These are phyloP conservation scores for Aromia moschata DNA, from an alignment of 2,888 invertebrate species.

Conservation along the genomic window DNA sequence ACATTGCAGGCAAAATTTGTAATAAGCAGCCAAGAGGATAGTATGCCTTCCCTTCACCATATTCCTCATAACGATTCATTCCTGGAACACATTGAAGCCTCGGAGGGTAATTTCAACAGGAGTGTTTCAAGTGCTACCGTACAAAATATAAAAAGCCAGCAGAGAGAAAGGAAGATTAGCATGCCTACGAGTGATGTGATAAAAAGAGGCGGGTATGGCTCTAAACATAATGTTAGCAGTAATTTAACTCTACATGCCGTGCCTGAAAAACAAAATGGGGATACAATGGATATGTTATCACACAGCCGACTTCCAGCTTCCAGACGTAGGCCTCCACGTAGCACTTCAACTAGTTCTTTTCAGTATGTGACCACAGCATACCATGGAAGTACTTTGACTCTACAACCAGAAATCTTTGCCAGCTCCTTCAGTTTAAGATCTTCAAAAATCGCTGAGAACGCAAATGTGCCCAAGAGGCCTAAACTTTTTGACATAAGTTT, in stretches of 20 bases:
- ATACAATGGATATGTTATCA: slow-evolving; percentile 52
- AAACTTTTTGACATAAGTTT: slow-evolving; percentile 81
- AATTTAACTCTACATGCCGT: slow-evolving; percentile 70
- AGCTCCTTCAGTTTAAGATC: slow-evolving; percentile 81
- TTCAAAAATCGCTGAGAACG: slow-evolving; percentile 57
- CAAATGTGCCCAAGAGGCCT: slow-evolving; percentile 59
- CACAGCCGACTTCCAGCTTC: slow-evolving; percentile 51
- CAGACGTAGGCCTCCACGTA: slow-evolving; percentile 66
- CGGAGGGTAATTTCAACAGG: slow-evolving; percentile 66
- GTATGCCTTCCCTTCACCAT: slow-evolving; percentile 55
- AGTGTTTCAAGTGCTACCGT: slow-evolving; percentile 79
- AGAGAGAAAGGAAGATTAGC: slow-evolving; percentile 69
- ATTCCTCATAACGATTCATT: slow-evolving; percentile 58
- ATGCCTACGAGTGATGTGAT: slow-evolving; percentile 66
- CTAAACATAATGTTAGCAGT: slow-evolving; percentile 56
- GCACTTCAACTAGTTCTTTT: slow-evolving; percentile 83
- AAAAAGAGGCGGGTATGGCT: slow-evolving; percentile 50
- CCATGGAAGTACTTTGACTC: slow-evolving; percentile 83
- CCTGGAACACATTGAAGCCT: slow-evolving; percentile 53
- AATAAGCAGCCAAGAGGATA: slow-evolving; percentile 59
- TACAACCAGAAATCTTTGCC: slow-evolving; percentile 80
- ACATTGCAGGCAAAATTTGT: slow-evolving; percentile 59
- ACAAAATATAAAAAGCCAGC: slow-evolving; percentile 63
- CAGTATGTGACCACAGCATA: slow-evolving; percentile 87
- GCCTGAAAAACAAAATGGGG: slow-evolving; percentile 68